phyloP scores from a whole-genome alignment of 2,888 invertebrate genomes.

The Acrocyrtus sp. region DNA sequence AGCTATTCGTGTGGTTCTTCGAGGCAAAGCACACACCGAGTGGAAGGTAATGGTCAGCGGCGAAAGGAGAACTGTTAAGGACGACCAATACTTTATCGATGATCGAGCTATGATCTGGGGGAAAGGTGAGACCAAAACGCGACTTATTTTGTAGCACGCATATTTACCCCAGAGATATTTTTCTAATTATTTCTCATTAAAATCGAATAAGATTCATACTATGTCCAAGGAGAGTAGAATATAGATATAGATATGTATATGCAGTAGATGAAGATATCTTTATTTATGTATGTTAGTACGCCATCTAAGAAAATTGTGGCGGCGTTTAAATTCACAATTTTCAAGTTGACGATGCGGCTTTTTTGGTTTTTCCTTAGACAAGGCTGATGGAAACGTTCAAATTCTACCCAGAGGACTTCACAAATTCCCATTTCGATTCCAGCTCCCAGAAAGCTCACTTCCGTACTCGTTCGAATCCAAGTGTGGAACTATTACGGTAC shows the following conservation, averaged over 20 bases:
- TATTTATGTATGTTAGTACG: too few species aligned
- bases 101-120: slow-evolving; percentile 79
- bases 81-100: slow-evolving; percentile 81
- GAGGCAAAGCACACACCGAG: slow-evolving; percentile 81
- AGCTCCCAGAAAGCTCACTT: slow-evolving; percentile 77
- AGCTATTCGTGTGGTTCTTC: slow-evolving; percentile 76
- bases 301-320: too few species aligned
- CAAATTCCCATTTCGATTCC: slow-evolving; percentile 76
- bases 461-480: slow-evolving; percentile 83
- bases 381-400: slow-evolving; percentile 72
- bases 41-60: slow-evolving; percentile 81
- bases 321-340: too few species aligned
- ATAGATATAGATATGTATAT: too few species aligned
- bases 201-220: too few species aligned
- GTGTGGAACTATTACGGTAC: slow-evolving; percentile 77
- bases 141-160: background rate
- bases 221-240: too few species aligned
- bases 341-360: too few species aligned
- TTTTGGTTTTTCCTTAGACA: too few species aligned
- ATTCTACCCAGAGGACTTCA: slow-evolving; percentile 78
- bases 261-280: too few species aligned
- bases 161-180: too few species aligned
- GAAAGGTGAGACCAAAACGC: slow-evolving; percentile 70
- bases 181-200: too few species aligned
- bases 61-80: slow-evolving; percentile 77